Conservation (phyloP, 2,797 vertebrate genomes). For the Stomatorhinus walkeri region DNA sequence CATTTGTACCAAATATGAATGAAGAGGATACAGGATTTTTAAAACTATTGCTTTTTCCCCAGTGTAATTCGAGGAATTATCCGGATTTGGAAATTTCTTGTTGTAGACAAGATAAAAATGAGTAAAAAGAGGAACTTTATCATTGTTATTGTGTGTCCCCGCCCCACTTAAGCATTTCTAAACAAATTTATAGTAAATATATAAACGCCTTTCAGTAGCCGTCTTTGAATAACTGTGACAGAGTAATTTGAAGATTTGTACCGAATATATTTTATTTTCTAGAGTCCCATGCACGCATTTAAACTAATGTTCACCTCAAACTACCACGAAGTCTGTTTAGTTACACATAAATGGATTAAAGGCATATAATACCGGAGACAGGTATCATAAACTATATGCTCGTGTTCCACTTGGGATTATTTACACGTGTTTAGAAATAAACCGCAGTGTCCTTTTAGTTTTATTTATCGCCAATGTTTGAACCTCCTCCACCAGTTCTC, state of each 20-base stretch:
- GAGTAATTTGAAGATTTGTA: not conserved
- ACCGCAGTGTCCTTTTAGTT: not conserved
- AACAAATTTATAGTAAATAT: not conserved
- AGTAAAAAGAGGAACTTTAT: not conserved
- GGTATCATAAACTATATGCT: not conserved
- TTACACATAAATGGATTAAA: slow-evolving; percentile 1
- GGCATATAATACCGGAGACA: not conserved
- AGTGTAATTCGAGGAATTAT: not conserved
- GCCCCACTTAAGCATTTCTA: not conserved
- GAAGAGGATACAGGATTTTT: not conserved
- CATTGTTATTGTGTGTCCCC: not conserved
- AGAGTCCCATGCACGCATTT: not conserved
- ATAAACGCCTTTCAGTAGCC: not conserved
- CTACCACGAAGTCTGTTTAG: not conserved
- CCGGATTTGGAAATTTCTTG: not conserved
- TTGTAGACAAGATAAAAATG: not conserved
- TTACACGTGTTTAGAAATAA: slow-evolving; percentile 7
- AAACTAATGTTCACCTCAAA: not conserved
- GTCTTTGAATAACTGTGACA: not conserved
- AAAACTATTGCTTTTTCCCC: not conserved
- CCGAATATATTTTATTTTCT: not conserved
- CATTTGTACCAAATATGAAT: not conserved
- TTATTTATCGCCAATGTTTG: not conserved
- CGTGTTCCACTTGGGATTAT: slow-evolving; percentile 5
- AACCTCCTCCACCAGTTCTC: not conserved